Percentiles rank a stretch among this genome's conserved stretches.
phyloP scores from a whole-genome alignment of 2,797 vertebrate genomes.

The Rhinella marina region DNA sequence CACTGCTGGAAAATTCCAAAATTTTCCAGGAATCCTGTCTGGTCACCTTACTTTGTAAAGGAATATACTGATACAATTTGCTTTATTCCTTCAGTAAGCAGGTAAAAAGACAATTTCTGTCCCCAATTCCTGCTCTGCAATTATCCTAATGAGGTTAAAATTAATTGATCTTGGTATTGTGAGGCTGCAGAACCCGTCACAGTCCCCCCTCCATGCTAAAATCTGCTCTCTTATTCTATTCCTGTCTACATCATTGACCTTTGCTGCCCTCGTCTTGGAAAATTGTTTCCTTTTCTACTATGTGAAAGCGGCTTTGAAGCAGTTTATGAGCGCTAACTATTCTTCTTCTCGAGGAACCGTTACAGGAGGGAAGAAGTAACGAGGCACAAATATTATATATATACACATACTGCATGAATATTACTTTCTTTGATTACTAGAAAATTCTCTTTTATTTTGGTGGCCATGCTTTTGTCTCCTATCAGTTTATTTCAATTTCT shows the following conservation, averaged over 20 bases:
- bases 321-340: neutral
- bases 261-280: constrained; percentile 48
- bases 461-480: neutral
- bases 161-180: constrained; percentile 22
- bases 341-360: neutral
- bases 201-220: constrained; percentile 13
- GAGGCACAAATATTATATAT: neutral
- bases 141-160: constrained; percentile 22
- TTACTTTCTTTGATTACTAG: neutral
- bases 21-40: neutral
- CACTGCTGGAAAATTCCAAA: neutral
- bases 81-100: neutral
- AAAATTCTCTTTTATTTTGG: neutral
- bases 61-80: neutral
- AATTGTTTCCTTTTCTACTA: constrained; percentile 51
- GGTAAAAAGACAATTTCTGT: neutral
- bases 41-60: neutral
- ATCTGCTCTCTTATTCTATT: constrained; percentile 48
- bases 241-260: constrained; percentile 51
- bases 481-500: constrained; percentile 39
- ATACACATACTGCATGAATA: neutral
- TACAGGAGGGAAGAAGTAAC: neutral
- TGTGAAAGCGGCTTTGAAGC: neutral
- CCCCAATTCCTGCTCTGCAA: neutral
- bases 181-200: constrained; percentile 5